phyloP scores from a whole-genome alignment of 2,888 invertebrate species.

The Molorchus minor region DNA sequence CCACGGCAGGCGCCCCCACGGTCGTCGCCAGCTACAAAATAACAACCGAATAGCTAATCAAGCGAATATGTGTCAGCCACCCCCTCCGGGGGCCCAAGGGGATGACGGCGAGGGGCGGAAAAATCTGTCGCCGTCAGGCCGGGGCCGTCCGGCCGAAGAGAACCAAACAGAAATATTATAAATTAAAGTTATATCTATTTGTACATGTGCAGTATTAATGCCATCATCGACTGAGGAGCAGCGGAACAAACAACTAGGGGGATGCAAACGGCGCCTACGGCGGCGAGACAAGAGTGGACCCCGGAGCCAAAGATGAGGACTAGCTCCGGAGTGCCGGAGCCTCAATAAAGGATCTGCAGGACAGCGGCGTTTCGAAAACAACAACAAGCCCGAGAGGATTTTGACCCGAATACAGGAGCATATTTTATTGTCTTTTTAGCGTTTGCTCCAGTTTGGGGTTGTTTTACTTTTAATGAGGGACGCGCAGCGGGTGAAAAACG shows the following conservation, averaged over 20 bases:
- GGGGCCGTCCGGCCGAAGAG: constrained; percentile 8
- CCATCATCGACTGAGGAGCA: constrained; percentile 47
- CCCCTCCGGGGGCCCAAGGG: too few species aligned
- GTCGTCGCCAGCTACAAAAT: constrained; percentile 2
- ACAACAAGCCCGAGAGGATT: constrained; percentile 44
- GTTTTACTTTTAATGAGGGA: constrained; percentile 20
- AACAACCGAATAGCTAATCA: constrained; percentile 13
- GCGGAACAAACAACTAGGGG: constrained; percentile 53
- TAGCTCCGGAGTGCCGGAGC: constrained; percentile 41
- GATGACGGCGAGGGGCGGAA: constrained; percentile 2
- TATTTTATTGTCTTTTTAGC: constrained; percentile 44
- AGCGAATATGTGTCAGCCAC: constrained; percentile 16
- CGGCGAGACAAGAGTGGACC: constrained; percentile 55
- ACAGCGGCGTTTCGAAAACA: constrained; percentile 49
- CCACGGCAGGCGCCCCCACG: constrained; percentile 1
- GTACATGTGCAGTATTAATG: constrained; percentile 53
- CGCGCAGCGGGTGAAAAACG: constrained; percentile 17
- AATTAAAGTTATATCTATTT: constrained; percentile 23
- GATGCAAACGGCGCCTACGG: constrained; percentile 49
- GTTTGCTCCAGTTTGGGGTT: constrained; percentile 27
- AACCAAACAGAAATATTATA: constrained; percentile 24
- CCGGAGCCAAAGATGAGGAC: constrained; percentile 49
- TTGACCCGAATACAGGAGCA: constrained; percentile 29
- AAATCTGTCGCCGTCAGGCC: constrained; percentile 14
- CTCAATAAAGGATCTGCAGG: constrained; percentile 43